Evolutionary conservation across 2,797 vertebrate genomes (phyloP).

Genomic region (Rhinoraja longicauda): DNA sequence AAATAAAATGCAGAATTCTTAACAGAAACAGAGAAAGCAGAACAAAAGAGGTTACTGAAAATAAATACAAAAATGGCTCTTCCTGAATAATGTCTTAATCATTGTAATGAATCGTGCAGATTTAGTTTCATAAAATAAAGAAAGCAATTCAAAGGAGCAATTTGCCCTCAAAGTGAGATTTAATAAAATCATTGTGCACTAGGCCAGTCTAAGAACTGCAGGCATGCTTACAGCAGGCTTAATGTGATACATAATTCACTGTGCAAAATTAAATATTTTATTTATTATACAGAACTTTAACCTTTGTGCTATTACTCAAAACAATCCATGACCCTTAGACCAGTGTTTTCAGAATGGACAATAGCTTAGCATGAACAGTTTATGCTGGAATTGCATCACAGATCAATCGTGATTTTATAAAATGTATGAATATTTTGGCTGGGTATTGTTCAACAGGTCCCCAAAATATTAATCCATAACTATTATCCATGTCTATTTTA

Average conservation of each 20-base stretch:
- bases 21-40: slow-evolving; percentile 32
- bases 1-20: slow-evolving; percentile 13
- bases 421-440: not conserved
- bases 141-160: not conserved
- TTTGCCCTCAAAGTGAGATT: not conserved
- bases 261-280: not conserved
- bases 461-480: not conserved
- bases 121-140: not conserved
- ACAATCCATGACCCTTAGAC: not conserved
- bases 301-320: not conserved
- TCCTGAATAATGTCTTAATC: slow-evolving; percentile 10
- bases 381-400: no score
- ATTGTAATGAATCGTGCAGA: not conserved
- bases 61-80: slow-evolving; percentile 5
- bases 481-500: not conserved
- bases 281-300: not conserved
- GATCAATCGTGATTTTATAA: not conserved
- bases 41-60: slow-evolving; percentile 15
- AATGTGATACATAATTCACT: not conserved
- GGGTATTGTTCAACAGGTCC: not conserved
- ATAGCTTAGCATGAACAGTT: not conserved
- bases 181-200: not conserved
- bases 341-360: not conserved
- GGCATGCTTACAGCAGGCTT: not conserved
- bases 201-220: not conserved